Conservation (phyloP, 2,113 vertebrate species). For the Colinus virginianus region DNA sequence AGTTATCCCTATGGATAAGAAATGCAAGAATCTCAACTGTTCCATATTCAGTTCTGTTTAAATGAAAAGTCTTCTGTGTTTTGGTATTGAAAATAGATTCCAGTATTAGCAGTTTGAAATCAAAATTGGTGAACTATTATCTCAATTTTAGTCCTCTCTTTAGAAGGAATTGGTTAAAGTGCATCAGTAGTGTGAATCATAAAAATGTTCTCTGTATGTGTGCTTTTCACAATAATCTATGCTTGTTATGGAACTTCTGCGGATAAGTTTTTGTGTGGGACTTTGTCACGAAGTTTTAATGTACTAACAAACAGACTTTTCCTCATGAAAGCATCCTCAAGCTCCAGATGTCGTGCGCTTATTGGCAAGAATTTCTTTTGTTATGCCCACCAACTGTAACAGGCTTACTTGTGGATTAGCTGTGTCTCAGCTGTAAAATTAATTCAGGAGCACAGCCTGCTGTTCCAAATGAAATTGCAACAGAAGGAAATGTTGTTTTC, state of each 20-base stretch:
- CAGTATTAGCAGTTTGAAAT: background rate
- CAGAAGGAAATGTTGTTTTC: conserved; percentile 56
- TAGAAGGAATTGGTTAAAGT: background rate
- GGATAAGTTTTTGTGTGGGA: background rate
- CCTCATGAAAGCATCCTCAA: background rate
- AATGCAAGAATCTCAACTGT: background rate
- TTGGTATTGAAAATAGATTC: background rate
- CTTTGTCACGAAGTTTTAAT: conserved; percentile 13
- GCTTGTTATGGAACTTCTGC: background rate
- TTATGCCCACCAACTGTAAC: conserved; percentile 37
- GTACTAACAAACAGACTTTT: background rate
- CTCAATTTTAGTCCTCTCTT: background rate
- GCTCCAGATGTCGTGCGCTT: conserved; percentile 31
- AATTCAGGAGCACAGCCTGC: conserved; percentile 65
- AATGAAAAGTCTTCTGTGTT: background rate
- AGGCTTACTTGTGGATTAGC: conserved; percentile 66
- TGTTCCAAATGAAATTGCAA: conserved; percentile 45
- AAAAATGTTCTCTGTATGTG: background rate
- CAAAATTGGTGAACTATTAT: background rate
- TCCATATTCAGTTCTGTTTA: background rate
- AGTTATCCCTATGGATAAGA: background rate
- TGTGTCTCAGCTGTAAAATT: conserved; percentile 65
- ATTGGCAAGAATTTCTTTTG: conserved; percentile 62
- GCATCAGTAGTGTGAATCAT: background rate
- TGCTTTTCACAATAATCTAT: background rate